These are phyloP conservation scores for Anthrax anthrax DNA, from an alignment of 2,888 invertebrate species.

Conservation along the genomic window DNA sequence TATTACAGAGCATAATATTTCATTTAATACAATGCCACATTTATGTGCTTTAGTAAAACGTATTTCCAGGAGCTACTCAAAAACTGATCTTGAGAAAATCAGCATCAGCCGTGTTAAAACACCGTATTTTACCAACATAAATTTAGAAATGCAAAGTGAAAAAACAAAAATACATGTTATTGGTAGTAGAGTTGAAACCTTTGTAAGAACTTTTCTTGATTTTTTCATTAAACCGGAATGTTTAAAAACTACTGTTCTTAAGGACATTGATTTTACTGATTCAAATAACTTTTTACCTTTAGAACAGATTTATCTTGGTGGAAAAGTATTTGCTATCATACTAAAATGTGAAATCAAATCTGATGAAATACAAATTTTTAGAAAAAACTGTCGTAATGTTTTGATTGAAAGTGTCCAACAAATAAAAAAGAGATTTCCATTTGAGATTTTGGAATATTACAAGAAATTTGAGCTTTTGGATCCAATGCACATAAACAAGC, in stretches of 20 bases:
- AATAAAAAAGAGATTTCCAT: background rate
- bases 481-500: too few species aligned
- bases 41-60: background rate
- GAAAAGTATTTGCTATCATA: background rate
- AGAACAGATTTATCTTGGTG: background rate
- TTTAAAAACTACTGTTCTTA: too few species aligned
- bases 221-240: background rate
- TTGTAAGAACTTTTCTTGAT: background rate
- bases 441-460: background rate
- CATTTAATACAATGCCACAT: background rate
- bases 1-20: background rate
- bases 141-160: background rate
- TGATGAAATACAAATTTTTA: too few species aligned
- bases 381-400: too few species aligned
- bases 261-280: background rate
- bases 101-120: background rate
- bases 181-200: background rate
- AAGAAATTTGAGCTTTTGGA: background rate
- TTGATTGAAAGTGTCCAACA: too few species aligned
- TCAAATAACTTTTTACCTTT: background rate
- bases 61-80: background rate
- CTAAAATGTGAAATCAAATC: too few species aligned
- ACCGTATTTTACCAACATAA: too few species aligned
- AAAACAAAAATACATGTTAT: background rate
- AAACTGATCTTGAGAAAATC: background rate